phyloP scores from a whole-genome alignment of 2,888 invertebrate species.

The Cephus nigrinus region DNA sequence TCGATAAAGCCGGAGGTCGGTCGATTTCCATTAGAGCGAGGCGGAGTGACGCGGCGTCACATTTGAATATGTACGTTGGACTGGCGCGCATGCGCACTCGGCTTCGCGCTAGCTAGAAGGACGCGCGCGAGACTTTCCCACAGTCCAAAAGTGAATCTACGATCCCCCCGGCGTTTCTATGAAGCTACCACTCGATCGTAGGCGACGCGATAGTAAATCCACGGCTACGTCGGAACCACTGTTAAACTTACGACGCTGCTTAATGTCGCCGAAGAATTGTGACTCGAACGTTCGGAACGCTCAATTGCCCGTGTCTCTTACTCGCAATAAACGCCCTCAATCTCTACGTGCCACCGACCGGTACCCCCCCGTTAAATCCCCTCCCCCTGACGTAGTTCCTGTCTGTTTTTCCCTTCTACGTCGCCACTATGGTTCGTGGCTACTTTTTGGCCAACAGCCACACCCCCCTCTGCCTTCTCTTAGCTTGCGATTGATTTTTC shows the following conservation, averaged over 20 bases:
- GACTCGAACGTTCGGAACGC: background rate
- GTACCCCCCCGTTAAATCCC: background rate
- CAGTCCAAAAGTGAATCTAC: background rate
- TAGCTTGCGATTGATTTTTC: background rate
- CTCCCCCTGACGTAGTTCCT: background rate
- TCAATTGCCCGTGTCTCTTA: conserved; percentile 18
- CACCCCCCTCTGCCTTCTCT: background rate
- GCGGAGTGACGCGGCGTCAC: background rate
- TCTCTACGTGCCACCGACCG: background rate
- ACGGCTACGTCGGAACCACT: background rate
- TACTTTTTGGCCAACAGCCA: background rate
- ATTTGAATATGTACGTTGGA: background rate
- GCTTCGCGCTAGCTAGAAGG: background rate
- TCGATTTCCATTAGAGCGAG: too few relatives aligned
- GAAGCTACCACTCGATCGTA: background rate
- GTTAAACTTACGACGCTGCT: background rate
- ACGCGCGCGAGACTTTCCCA: background rate
- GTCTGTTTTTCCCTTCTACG: background rate
- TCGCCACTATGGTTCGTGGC: background rate
- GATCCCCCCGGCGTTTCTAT: background rate
- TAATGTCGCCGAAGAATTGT: conserved; percentile 16
- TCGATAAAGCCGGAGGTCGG: background rate
- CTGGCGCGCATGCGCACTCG: background rate
- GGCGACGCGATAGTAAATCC: background rate
- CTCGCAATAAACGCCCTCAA: background rate